Percentiles rank a stretch among this genome's conserved stretches.
Evolutionary conservation across 64 coral and sea anemone species (phyloP).

Genomic region (Actinia tenebrosa): DNA sequence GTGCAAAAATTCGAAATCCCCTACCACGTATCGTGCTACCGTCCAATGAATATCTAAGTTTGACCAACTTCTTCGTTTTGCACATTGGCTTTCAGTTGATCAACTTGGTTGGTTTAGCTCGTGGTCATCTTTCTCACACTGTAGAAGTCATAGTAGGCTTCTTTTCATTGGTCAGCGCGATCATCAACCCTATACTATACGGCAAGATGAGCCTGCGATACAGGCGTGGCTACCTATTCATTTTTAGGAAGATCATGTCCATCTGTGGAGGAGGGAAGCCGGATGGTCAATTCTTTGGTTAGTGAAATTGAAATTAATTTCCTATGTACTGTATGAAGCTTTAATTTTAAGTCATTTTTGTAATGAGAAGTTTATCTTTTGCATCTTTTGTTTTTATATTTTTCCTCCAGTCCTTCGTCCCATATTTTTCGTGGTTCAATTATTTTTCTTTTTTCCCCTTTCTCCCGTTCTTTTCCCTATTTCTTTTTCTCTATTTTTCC

Average conservation of each 20-base stretch:
- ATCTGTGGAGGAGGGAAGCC: conserved; percentile 46
- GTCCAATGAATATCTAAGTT: too few relatives aligned
- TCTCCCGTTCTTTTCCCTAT: too few relatives aligned
- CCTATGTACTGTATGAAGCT: too few relatives aligned
- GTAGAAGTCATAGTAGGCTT: conserved; percentile 64
- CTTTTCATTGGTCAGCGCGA: conserved; percentile 70
- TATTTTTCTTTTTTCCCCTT: too few relatives aligned
- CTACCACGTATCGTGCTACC: too few relatives aligned
- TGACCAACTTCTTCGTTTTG: not conserved
- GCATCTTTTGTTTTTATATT: too few relatives aligned
- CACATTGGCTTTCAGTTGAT: conserved; percentile 45
- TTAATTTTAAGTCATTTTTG: too few relatives aligned
- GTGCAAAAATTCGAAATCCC: too few relatives aligned
- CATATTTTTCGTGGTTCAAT: too few relatives aligned
- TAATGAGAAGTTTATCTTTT: too few relatives aligned
- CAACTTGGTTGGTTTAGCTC: conserved; percentile 66
- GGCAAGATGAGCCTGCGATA: conserved; percentile 83
- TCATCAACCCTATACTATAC: conserved; percentile 85
- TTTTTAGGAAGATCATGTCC: conserved; percentile 53
- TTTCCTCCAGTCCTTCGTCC: too few relatives aligned
- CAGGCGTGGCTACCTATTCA: conserved; percentile 54
- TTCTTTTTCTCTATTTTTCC: too few relatives aligned
- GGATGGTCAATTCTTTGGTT: conserved; percentile 65
- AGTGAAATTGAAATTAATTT: conserved; percentile 1
- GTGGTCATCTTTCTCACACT: conserved; percentile 38